Evolutionary conservation across 2,113 vertebrate genomes (phyloP), one percentile per base, ranked within the genome.

Genomic region (Cheilinus undulatus): DNA sequence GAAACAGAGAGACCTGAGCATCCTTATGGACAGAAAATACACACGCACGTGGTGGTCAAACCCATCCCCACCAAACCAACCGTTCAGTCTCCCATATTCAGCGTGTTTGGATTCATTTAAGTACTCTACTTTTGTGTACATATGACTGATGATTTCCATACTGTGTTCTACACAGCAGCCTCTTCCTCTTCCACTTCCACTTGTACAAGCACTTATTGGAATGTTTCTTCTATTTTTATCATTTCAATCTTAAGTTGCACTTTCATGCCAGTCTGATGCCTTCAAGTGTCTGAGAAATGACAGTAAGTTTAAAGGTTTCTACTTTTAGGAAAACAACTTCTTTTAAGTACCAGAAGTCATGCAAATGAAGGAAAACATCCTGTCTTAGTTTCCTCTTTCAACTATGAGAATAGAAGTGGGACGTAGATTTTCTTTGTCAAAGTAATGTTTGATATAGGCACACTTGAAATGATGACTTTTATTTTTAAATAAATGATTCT

Each of bases 21-120:
- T 86, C 91, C 91, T 76, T 83, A 90, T 27, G 94, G 93, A 46
- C 96, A 93, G 58, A 96, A 93, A 67, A 82, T 95, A 11, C 93
- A 93, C 88, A 92, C 94, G 15, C 97, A 98, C 0, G 94, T 97
- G 73, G 97, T 99, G 58, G 94, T 98, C 88, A 99, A 99, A 86
- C 98, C 98, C 23, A 99, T 99, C 69, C 97, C 98, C 53, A 99
- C 97, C 30, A 99, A 98, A 82, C 97, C 98, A 0, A 63, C 95
- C 0, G 54, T 95, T 0, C 94, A 95, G 8, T 90, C 95, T 0
- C 95, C 96, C 0, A 93, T 98, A 80, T 97, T 98, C 92, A 97
- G 97, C 0, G 95, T 98, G 74, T 99, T 98, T 15, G 93, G 97
- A 59, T 99, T 98, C 86, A 95, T 99, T 91, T 99, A 95, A 84